These are phyloP conservation scores for Fulmarus glacialis DNA, from an alignment of 2,113 vertebrate species.

Conservation along the genomic window DNA sequence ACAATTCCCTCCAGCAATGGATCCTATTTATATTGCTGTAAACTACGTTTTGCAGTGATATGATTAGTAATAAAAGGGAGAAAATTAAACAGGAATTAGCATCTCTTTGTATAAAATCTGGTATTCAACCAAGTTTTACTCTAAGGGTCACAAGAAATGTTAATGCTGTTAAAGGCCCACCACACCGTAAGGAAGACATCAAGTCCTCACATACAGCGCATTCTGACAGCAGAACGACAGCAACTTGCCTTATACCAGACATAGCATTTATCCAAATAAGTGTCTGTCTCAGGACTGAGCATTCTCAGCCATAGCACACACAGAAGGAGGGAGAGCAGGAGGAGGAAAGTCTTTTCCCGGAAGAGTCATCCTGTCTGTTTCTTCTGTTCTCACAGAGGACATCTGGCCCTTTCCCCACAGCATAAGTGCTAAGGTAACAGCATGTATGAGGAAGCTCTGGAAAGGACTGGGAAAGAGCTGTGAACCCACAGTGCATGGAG, in stretches of 20 bases:
- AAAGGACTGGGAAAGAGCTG: not conserved
- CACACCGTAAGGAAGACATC: not conserved
- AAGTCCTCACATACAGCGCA: not conserved
- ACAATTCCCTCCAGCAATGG: slow-evolving; percentile 72
- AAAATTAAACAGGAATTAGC: slow-evolving; percentile 69
- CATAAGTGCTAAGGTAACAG: not conserved
- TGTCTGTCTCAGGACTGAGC: not conserved
- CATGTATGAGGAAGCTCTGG: not conserved
- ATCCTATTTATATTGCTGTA: slow-evolving; percentile 72
- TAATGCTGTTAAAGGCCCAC: not conserved
- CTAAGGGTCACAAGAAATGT: slow-evolving; percentile 4
- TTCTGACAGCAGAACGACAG: not conserved
- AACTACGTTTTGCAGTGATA: slow-evolving; percentile 68
- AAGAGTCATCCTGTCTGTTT: not conserved
- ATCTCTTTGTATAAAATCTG: slow-evolving; percentile 42
- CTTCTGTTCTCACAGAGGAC: not conserved
- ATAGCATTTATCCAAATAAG: not conserved
- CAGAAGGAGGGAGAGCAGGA: not conserved
- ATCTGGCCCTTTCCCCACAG: not conserved
- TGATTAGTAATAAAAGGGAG: slow-evolving; percentile 72
- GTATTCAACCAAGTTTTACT: slow-evolving; percentile 9
- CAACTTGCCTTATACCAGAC: not conserved
- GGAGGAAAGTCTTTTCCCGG: not conserved
- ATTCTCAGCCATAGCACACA: not conserved
- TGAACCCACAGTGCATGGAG: not conserved